Evolutionary conservation across 2,113 vertebrate species (phyloP), one percentile per base, ranked within the genome.

Genomic region (Syrmaticus mikado): DNA sequence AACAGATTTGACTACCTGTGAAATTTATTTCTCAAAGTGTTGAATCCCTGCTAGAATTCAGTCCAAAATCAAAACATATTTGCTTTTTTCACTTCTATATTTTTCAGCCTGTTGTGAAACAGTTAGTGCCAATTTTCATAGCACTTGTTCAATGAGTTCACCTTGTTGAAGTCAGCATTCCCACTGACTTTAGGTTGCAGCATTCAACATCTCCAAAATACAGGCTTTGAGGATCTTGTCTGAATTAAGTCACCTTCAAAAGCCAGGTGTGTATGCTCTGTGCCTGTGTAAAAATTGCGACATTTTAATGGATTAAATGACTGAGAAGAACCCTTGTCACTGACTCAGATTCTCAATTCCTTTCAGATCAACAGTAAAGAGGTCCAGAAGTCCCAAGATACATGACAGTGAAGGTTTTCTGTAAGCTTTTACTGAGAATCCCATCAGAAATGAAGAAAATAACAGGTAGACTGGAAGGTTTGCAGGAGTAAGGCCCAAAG

Each of bases 271-370:
- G 25, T 41, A 57, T 88, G 28, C 8, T 66, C 11, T 27, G 50
- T 9, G 25, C 14, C 8, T 3, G 0, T 25, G 32, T 30, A 55
- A 79, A 64, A 90, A 16, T 0, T 1, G 30, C 36, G 9, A 13
- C 8, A 60, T 79, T 72, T 3, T 53, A 88, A 68, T 41, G 3
- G 43, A 32, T 77, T 57, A 38, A 65, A 4, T 73, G 68, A 80
- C 57, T 62, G 12, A 86, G 40, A 86, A 40, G 19, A 53, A 66
- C 62, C 30, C 60, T 30, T 19, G 74, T 53, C 17, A 34, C 6
- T 68, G 43, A 50, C 15, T 0, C 2, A 67, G 5, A 38, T 80
- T 83, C 45, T 74, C 53, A 41, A 12, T 73, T 70, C 18, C 8
- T 7, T 77, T 74, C 40, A 50, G 21, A 41, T 8, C 19, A 70